phyloP scores from a whole-genome alignment of 1,140 invertebrate species.

The Lethrus apterus region DNA sequence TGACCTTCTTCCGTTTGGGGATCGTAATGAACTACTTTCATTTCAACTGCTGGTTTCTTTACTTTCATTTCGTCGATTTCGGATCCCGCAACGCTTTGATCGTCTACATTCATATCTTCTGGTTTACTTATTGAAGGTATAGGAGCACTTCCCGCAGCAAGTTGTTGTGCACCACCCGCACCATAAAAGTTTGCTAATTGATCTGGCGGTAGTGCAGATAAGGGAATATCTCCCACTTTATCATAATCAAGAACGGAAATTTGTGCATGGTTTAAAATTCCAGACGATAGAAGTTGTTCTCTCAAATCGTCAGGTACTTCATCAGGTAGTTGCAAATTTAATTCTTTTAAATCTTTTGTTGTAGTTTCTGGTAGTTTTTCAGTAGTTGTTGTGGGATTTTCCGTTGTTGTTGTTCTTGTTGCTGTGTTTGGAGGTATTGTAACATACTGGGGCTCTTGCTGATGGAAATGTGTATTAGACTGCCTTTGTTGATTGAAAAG shows the following conservation, averaged over 20 bases:
- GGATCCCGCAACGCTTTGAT: slow-evolving; percentile 44
- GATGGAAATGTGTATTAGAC: not conserved
- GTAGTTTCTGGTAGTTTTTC: slow-evolving; percentile 40
- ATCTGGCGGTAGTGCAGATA: slow-evolving; percentile 77
- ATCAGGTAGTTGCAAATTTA: slow-evolving; percentile 62
- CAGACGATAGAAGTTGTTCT: slow-evolving; percentile 73
- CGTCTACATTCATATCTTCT: slow-evolving; percentile 34
- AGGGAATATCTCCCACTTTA: slow-evolving; percentile 77
- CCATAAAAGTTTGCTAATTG: slow-evolving; percentile 77
- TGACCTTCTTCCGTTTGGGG: slow-evolving; percentile 64
- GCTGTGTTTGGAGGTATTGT: slow-evolving; percentile 21
- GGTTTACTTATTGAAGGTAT: slow-evolving; percentile 54
- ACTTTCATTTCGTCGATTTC: slow-evolving; percentile 46
- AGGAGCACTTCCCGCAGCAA: slow-evolving; percentile 56
- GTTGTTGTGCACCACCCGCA: slow-evolving; percentile 61
- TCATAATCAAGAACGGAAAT: slow-evolving; percentile 80
- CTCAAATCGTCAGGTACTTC: slow-evolving; percentile 80
- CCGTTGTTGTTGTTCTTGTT: slow-evolving; percentile 30
- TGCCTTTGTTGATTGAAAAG: slow-evolving; percentile 4
- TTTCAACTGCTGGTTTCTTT: slow-evolving; percentile 59
- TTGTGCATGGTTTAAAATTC: slow-evolving; percentile 77
- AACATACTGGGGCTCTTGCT: slow-evolving; percentile 12
- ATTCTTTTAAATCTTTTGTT: slow-evolving; percentile 41
- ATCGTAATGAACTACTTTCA: slow-evolving; percentile 77
- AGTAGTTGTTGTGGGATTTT: slow-evolving; percentile 32